Percentiles rank a stretch among this genome's conserved stretches.
Conservation (phyloP, 2,888 invertebrate genomes). For the Perizoma affinitatum region DNA sequence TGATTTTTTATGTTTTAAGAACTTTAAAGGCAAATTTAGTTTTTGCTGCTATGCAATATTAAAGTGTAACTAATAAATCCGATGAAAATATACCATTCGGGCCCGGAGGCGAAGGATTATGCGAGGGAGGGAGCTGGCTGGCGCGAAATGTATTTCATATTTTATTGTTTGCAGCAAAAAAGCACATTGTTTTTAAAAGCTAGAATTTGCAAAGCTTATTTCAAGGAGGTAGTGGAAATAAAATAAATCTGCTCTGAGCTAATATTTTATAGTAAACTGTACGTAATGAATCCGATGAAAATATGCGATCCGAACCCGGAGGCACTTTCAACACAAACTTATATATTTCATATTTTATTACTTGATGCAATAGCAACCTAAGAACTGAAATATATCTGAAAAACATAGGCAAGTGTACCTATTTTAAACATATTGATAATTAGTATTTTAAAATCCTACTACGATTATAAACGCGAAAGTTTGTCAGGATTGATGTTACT, state of each 20-base stretch:
- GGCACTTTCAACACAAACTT: conserved; percentile 33
- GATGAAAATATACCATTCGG: not conserved
- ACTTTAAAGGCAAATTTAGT: too few species aligned
- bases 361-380: not conserved
- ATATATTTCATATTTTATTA: conserved; percentile 12
- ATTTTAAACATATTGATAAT: too few species aligned
- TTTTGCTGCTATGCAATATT: too few species aligned
- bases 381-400: not conserved
- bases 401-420: too few species aligned
- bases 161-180: conserved; percentile 15
- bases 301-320: conserved; percentile 59
- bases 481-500: too few species aligned
- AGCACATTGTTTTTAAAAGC: conserved; percentile 1
- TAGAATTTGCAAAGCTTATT: too few species aligned
- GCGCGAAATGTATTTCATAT: conserved; percentile 15
- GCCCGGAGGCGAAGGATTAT: conserved; percentile 1
- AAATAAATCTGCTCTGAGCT: not conserved
- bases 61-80: not conserved
- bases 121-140: not conserved
- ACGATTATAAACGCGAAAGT: too few species aligned
- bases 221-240: not conserved
- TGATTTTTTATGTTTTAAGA: too few species aligned
- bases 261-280: conserved; percentile 2
- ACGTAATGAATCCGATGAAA: conserved; percentile 39
- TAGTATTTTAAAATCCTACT: too few species aligned